Conservation (phyloP, 2,888 invertebrate genomes). For the Tiliacea citrago region DNA sequence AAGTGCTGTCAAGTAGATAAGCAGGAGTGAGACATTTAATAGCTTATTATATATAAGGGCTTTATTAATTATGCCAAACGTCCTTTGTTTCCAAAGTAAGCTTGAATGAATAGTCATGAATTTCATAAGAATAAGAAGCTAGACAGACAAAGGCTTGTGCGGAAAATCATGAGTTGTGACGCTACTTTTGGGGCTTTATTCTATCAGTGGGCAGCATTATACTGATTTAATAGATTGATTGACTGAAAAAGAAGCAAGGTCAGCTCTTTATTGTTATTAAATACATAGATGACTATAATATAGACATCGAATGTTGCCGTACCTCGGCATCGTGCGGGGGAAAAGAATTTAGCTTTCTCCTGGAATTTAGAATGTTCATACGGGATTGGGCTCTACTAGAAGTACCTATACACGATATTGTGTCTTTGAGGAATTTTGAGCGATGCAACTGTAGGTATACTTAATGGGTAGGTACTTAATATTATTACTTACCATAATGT, state of each 20-base stretch:
- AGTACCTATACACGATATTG: too few relatives aligned
- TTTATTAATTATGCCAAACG: conserved; percentile 17
- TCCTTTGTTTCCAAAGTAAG: conserved; percentile 13
- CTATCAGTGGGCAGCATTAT: background rate
- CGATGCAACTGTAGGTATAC: too few relatives aligned
- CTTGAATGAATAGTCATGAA: background rate
- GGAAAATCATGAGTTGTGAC: background rate
- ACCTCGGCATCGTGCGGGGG: too few relatives aligned
- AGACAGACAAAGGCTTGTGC: background rate
- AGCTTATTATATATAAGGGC: conserved; percentile 7
- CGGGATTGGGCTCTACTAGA: too few relatives aligned
- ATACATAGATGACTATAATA: background rate
- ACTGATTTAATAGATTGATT: background rate
- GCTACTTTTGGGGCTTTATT: background rate
- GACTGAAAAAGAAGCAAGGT: too few relatives aligned
- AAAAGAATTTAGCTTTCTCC: too few relatives aligned
- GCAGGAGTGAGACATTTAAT: conserved; percentile 14
- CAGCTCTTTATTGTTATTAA: background rate
- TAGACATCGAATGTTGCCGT: background rate
- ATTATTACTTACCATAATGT: too few relatives aligned
- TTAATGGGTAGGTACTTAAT: background rate
- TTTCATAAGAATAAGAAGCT: background rate
- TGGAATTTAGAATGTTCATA: too few relatives aligned
- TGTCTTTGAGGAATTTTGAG: too few relatives aligned
- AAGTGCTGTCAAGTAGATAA: conserved; percentile 16